Evolutionary conservation across 1,140 invertebrate species (phyloP).

Genomic region (Eriosoma lanigerum): DNA sequence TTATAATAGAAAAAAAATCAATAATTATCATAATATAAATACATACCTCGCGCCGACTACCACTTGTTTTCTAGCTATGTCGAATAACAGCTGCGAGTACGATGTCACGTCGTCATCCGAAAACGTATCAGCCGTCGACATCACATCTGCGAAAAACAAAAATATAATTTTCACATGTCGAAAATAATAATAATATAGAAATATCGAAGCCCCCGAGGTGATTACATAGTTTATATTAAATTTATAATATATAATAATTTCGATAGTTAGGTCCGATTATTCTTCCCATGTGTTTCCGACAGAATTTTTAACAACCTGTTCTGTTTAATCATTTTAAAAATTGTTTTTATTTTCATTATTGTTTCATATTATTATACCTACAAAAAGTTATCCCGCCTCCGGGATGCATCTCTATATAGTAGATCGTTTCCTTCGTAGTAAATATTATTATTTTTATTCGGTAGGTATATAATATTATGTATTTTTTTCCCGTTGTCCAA

Average conservation of each 20-base stretch:
- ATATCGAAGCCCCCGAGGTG: neutral
- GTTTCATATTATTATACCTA: neutral
- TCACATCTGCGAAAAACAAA: constrained; percentile 55
- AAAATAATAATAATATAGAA: neutral
- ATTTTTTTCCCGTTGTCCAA: neutral
- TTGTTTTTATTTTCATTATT: neutral
- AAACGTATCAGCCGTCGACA: constrained; percentile 58
- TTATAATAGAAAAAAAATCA: too few relatives aligned
- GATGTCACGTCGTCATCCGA: constrained; percentile 68
- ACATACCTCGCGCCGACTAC: constrained; percentile 75
- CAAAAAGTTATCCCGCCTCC: constrained; percentile 19
- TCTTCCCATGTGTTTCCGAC: constrained; percentile 1
- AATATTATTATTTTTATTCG: constrained; percentile 40
- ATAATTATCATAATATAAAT: too few relatives aligned
- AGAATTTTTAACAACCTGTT: constrained; percentile 6
- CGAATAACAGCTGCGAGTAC: constrained; percentile 78
- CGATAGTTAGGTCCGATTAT: too few relatives aligned
- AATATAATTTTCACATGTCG: neutral
- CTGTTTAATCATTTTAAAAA: neutral
- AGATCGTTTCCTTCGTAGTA: neutral
- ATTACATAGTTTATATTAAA: too few relatives aligned
- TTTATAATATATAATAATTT: neutral
- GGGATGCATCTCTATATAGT: neutral
- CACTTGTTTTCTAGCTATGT: constrained; percentile 78
- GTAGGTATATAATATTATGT: neutral